Evolutionary conservation across 2,797 vertebrate genomes (phyloP).

Genomic region (Lateolabrax maculatus): DNA sequence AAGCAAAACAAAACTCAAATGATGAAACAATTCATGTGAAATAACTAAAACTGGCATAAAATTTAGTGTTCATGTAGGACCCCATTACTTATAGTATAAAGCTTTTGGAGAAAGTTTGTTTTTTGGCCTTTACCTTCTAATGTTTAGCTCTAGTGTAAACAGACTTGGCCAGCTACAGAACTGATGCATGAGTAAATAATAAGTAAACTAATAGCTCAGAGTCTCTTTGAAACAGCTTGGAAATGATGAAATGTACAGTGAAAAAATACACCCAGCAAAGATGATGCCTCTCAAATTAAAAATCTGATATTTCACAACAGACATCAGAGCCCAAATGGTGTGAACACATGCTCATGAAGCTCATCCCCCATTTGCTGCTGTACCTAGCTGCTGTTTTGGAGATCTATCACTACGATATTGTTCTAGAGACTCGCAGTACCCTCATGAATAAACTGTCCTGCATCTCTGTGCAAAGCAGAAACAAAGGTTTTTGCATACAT

Average conservation of each 20-base stretch:
- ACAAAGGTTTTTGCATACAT: constrained; percentile 26
- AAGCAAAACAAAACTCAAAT: too few species aligned
- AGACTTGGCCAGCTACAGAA: neutral
- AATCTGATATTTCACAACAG: neutral
- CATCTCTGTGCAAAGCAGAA: neutral
- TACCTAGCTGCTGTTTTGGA: neutral
- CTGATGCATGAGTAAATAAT: neutral
- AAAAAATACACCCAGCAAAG: neutral
- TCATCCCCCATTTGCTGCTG: constrained; percentile 11
- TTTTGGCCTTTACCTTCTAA: neutral
- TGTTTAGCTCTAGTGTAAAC: neutral
- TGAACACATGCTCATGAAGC: constrained; percentile 2
- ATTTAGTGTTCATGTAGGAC: too few species aligned
- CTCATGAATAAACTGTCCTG: constrained; percentile 7
- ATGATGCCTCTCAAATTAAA: neutral
- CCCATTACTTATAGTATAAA: too few species aligned
- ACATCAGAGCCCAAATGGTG: neutral
- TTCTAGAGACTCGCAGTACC: neutral
- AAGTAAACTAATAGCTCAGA: neutral
- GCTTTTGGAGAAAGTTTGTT: neutral
- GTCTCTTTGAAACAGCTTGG: neutral
- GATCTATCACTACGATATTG: neutral
- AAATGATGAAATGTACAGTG: neutral
- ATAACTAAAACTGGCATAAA: too few species aligned
- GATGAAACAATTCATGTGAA: too few species aligned